Evolutionary conservation across 1,140 invertebrate genomes (phyloP), one percentile per base, ranked within the genome.

Genomic region (Cyclina sinensis): DNA sequence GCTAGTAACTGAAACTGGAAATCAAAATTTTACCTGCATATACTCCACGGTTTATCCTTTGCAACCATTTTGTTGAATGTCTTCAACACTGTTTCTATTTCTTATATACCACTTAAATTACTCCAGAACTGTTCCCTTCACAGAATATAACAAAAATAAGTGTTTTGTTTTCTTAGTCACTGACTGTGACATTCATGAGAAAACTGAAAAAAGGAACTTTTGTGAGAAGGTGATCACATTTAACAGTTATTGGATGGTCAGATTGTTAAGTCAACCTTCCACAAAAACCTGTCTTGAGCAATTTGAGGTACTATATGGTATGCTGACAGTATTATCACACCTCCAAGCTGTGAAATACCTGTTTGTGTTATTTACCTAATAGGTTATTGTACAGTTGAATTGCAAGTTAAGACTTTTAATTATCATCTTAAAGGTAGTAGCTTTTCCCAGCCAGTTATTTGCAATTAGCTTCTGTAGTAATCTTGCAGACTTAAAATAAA

Each of bases 271-370:
- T 70, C 14, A 18, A 35, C 3, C 16, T 39, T 70, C n/a, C 65
- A 35, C 65, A 24, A 37, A 37, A 37, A 37, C 37, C 65, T 16
- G 18, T 9, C 32, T 16, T 16, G 65, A 70, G 65, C 27, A 70
- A 70, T 70, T 70, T 37, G 32, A 37, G 65, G 24, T 70, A 70
- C 30, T 37, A 70, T 70, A 37, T 70, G 32, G n/a, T 70, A 3
- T 70, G 24, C 32, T 21, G 21, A 9, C 11, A 5, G 18, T n/a
- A 65, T 65, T 65, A 18, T 65, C 59, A 27, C 2, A 1, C n/a
- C 14, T 7, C 32, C 2, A 70, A 70, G 65, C 65, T 70, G 65
- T 70, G 65, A 70, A 70, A 70, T 70, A 37, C 12, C 37, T 70
- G 21, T 9, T n/a, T 2, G 12, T n/a, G 21, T 16, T 70, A 70